A percentile compares a stretch with the other conserved stretches of the same genome.
Conservation (phyloP, 2,113 vertebrate genomes). For the Sphaerodactylus townsendi region DNA sequence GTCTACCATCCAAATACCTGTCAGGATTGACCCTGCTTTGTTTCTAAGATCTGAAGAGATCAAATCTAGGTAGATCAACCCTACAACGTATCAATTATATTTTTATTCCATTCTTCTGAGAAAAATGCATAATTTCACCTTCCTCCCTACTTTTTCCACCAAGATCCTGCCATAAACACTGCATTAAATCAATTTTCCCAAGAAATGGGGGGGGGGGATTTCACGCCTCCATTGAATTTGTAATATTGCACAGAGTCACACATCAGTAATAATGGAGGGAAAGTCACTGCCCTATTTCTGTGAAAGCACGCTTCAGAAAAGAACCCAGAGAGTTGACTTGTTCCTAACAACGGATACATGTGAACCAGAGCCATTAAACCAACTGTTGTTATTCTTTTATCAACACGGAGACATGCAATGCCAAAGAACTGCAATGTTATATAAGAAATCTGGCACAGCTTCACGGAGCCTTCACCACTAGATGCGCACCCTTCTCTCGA, state of each 20-base stretch:
- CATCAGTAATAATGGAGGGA: not conserved
- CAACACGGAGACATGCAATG: not conserved
- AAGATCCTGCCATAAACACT: not conserved
- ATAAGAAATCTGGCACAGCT: not conserved
- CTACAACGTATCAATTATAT: too few relatives aligned
- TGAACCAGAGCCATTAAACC: constrained; percentile 10
- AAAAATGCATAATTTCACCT: too few relatives aligned
- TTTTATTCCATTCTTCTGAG: too few relatives aligned
- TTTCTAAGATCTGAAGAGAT: too few relatives aligned
- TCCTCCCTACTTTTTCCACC: not conserved
- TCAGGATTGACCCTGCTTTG: too few relatives aligned
- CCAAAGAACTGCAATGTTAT: not conserved
- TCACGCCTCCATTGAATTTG: not conserved
- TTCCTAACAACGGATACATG: not conserved
- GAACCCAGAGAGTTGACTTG: not conserved
- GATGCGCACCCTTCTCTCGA: not conserved
- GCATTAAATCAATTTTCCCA: not conserved
- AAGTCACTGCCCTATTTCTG: not conserved
- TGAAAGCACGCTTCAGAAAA: not conserved
- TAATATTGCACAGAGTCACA: not conserved
- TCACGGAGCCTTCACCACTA: not conserved
- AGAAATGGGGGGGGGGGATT: not conserved
- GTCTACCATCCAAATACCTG: too few relatives aligned
- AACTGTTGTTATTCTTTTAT: not conserved
- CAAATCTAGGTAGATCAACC: too few relatives aligned